Base-by-base conservation (phyloP, 2,113 vertebrate genomes). In the Thymallus thymallus region DNA sequence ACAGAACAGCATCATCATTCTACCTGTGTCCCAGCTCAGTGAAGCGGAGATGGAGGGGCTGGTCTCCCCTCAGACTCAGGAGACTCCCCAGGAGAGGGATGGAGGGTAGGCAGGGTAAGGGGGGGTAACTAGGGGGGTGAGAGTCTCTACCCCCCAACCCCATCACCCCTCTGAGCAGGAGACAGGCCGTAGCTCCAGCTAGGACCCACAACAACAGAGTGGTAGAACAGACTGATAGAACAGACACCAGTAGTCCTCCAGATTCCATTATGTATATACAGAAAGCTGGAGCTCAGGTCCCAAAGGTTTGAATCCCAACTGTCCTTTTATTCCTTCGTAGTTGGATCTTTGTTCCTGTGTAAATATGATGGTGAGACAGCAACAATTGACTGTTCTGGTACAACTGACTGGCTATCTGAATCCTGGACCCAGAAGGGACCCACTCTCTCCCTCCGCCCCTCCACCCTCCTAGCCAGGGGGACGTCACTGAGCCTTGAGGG, bases 11-110 rank as follows among this genome's bases (percentile, higher is more conserved):
- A 32, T 5, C 4, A 7, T 20, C 3, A 5, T 23, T 78, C 83
- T 74, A 90, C 87, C 86, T 87, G 58, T 1, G 62, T 0, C 78
- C 72, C 82, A 93, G 84, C 72, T 76, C 70, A 0, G 51, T 85
- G 81, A 93, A 89, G 68, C 88, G 86, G 20, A 92, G 89, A 83
- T 94, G 89, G 0, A 85, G 90, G 0, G 92, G 88, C 29, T 84
- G 79, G 0, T 24, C 5, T 1, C 86, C 87, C 3, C 83, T 29
- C 75, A 94, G 76, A 85, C 92, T 92, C 46, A 89, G 90, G 20
- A 93, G 89, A 75, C 92, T 94, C 24, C 93, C 93, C 79, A 93
- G 70, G 2, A 91, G 1, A 0, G 92, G 93, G 58, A 94, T 29
- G 0, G 73, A 5, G 0, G 92, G 92, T 48, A 93, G 87, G 73